Percentiles rank a stretch among this genome's conserved stretches.
Evolutionary conservation across 2,888 invertebrate genomes (phyloP).

Genomic region (Hipparchia sbordonii): DNA sequence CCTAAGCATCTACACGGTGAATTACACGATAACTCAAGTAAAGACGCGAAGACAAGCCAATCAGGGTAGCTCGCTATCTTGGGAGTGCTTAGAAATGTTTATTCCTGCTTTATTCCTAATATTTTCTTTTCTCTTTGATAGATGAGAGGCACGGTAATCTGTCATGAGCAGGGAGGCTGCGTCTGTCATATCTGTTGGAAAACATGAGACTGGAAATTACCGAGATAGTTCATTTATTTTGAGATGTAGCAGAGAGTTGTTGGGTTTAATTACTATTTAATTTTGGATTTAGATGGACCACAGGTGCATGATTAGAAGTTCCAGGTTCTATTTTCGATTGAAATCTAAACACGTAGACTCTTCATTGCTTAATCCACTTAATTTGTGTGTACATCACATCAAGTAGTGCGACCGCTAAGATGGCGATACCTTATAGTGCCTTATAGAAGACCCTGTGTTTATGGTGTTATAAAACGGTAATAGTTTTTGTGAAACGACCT

Average conservation of each 20-base stretch:
- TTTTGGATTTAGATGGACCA: not conserved
- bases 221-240: not conserved
- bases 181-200: not conserved
- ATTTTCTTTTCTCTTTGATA: slow-evolving; percentile 13
- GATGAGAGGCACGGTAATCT: slow-evolving; percentile 12
- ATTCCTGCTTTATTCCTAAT: slow-evolving; percentile 10
- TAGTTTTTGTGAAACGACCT: too few relatives aligned
- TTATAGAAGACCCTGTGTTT: too few relatives aligned
- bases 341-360: too few relatives aligned
- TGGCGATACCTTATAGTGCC: too few relatives aligned
- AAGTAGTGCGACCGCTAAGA: too few relatives aligned
- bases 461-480: too few relatives aligned
- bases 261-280: too few relatives aligned
- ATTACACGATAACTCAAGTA: not conserved
- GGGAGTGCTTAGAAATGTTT: not conserved
- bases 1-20: too few relatives aligned
- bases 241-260: not conserved
- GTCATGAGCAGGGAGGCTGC: slow-evolving; percentile 9
- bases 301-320: too few relatives aligned
- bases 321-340: too few relatives aligned
- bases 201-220: slow-evolving; percentile 6
- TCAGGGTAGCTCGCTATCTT: not conserved
- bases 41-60: not conserved
- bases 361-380: too few relatives aligned
- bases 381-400: too few relatives aligned